Percentiles rank a stretch among this genome's conserved stretches.
Evolutionary conservation across 1,140 invertebrate species (phyloP).

Genomic region (Trichomalopsis sarcophagae): DNA sequence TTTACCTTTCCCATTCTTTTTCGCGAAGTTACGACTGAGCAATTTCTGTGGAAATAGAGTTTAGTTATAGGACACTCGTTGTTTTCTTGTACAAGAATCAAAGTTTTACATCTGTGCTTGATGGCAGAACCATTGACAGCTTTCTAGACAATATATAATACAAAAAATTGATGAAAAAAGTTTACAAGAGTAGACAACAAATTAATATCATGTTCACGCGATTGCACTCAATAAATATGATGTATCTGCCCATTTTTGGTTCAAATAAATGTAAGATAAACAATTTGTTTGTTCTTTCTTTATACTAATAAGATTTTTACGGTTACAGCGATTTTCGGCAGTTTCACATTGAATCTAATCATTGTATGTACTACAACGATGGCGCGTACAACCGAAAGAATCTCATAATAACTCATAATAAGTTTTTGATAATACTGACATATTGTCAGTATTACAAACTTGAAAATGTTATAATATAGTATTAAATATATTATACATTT

Average conservation of each 20-base stretch:
- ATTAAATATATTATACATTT: not conserved
- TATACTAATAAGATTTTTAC: not conserved
- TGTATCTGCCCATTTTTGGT: not conserved
- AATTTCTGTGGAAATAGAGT: not conserved
- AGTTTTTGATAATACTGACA: conserved; percentile 6
- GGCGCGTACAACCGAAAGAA: not conserved
- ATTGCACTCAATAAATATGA: not conserved
- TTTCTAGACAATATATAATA: not conserved
- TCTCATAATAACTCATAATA: not conserved
- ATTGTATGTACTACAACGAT: not conserved
- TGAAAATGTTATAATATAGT: not conserved
- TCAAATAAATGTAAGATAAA: not conserved
- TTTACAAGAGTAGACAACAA: not conserved
- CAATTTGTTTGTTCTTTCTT: too few species aligned
- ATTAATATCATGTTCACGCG: not conserved
- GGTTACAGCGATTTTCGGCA: not conserved
- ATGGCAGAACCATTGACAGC: not conserved
- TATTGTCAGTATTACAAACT: conserved; percentile 4
- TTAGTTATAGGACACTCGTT: not conserved
- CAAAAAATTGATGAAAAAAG: not conserved
- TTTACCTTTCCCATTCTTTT: not conserved
- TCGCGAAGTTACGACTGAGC: not conserved
- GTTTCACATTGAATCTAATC: not conserved
- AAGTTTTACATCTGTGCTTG: not conserved
- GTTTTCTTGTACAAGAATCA: not conserved